Evolutionary conservation across 2,888 invertebrate species (phyloP), one percentile per base, ranked within the genome.

Genomic region (Volucella bombylans): DNA sequence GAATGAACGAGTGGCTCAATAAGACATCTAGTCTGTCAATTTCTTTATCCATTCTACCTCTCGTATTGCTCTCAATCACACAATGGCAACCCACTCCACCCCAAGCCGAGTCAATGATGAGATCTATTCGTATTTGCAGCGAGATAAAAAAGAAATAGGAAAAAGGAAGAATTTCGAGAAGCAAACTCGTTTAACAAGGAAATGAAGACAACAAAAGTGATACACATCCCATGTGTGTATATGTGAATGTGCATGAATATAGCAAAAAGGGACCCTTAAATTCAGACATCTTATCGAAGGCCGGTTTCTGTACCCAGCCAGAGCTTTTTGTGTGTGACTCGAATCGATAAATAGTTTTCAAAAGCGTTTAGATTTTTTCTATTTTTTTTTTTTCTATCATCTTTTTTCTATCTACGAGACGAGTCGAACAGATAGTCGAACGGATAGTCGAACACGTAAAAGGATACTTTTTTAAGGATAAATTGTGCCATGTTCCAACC

Each of bases 271-370:
- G 50, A 69, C 14, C 64, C 65, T 10, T 54, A 47, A 79, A 52
- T 18, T 71, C 47, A 49, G 67, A 59, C 38, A n/a, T 73, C 80
- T 74, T 72, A 74, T 72, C 68, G 59, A 64, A 54, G 59, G 47
- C 41, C 31, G 55, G 50, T 61, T 54, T 45, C 54, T 54, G 23
- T 49, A 47, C 23, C 18, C 23, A 69, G n/a, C 15, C 41, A 14
- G 8, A 59, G 41, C 54, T 57, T 54, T 31, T 41, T 47, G 50
- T 81, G 62, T 81, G 76, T 85, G 76, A 57, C 49, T 55, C 31
- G 72, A 85, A 85, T 85, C 81, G 72, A 85, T 81, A 85, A 85
- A 81, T 68, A 85, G 76, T 81, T 80, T 74, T 54, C 11, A 47
- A 74, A 54, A 72, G 61, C 50, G 62, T 69, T 73, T 43, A 45